phyloP scores from a whole-genome alignment of 2,113 vertebrate species.

The Suncus etruscus region DNA sequence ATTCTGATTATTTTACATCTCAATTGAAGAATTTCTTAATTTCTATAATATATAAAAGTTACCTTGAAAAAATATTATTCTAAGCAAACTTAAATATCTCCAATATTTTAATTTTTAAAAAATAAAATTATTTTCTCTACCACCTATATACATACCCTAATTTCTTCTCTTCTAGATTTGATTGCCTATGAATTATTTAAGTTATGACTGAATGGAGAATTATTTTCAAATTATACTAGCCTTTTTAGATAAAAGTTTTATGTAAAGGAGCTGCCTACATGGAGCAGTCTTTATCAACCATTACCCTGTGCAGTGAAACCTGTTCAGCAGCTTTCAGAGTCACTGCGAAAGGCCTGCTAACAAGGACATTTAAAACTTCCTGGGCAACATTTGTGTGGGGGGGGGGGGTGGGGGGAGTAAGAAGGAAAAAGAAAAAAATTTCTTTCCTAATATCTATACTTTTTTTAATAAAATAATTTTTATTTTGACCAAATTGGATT shows the following conservation, averaged over 20 bases:
- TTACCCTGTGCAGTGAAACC: too few species aligned
- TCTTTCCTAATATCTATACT: too few species aligned
- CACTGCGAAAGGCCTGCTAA: background rate
- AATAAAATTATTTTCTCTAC: background rate
- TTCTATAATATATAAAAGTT: slow-evolving; percentile 50
- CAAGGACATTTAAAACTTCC: background rate
- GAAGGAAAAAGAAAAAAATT: too few species aligned
- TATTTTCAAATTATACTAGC: slow-evolving; percentile 50
- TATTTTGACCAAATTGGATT: too few species aligned
- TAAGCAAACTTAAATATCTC: slow-evolving; percentile 64
- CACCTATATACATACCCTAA: background rate
- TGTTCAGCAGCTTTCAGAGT: background rate
- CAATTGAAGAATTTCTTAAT: slow-evolving; percentile 63
- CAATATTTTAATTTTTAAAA: slow-evolving; percentile 27
- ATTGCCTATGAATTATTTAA: background rate
- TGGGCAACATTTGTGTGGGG: slow-evolving; percentile 39
- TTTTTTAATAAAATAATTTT: too few species aligned
- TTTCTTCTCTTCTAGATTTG: background rate
- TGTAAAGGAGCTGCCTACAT: background rate
- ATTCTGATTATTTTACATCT: slow-evolving; percentile 68
- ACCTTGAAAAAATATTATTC: slow-evolving; percentile 34
- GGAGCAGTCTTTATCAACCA: background rate
- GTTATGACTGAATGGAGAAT: slow-evolving; percentile 7
- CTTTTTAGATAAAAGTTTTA: slow-evolving; percentile 1
- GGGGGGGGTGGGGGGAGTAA: background rate